Percentiles rank a stretch among this genome's conserved stretches.
Evolutionary conservation across 2,113 vertebrate species (phyloP).

Genomic region (Poicephalus gulielmi): DNA sequence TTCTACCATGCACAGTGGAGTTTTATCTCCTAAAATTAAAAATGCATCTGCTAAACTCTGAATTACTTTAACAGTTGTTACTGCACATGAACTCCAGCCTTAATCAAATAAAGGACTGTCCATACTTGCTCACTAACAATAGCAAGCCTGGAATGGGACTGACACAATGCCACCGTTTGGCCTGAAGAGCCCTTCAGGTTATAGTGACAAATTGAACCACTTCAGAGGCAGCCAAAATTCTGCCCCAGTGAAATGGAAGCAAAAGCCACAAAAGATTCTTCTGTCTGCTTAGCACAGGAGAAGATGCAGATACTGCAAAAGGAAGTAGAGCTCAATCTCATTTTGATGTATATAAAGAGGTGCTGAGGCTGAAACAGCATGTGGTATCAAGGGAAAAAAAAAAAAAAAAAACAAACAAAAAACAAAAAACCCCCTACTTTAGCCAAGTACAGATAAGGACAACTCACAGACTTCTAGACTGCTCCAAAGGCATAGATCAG

Average conservation of each 20-base stretch:
- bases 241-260: background rate
- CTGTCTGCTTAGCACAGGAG: background rate
- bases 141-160: background rate
- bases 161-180: background rate
- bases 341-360: background rate
- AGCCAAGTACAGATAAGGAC: slow-evolving; percentile 45
- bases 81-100: background rate
- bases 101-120: background rate
- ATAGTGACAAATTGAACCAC: background rate
- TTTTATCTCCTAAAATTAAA: background rate
- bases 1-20: background rate
- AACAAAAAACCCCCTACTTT: background rate
- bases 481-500: slow-evolving; percentile 43
- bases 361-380: slow-evolving; percentile 39
- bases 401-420: no score
- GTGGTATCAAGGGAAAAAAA: background rate
- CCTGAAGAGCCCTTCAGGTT: background rate
- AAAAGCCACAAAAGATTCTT: background rate
- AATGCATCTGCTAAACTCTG: background rate
- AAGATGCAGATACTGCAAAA: slow-evolving; percentile 2
- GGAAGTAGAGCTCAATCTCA: slow-evolving; percentile 26
- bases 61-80: background rate
- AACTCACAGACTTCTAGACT: slow-evolving; percentile 31
- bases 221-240: background rate
- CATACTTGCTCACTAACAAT: background rate